Percentiles rank a stretch among this genome's conserved stretches.
Conservation (phyloP, 2,113 vertebrate genomes). For the Melanerpes formicivorus region DNA sequence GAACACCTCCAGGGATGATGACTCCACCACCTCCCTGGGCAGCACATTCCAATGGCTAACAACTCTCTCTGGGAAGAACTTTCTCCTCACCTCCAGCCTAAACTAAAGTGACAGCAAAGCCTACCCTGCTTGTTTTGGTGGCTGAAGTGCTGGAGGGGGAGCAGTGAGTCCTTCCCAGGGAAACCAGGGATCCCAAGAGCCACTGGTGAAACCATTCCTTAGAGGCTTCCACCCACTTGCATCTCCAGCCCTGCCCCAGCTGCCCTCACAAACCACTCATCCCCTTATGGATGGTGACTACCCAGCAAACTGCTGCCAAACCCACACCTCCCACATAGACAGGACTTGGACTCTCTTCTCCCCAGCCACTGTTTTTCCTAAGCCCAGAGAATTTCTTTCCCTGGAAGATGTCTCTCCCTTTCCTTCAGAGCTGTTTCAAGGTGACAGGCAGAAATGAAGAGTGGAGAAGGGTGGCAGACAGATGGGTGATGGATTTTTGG, state of each 20-base stretch:
- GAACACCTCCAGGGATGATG: too few relatives aligned
- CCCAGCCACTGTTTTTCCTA: neutral
- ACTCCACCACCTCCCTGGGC: too few relatives aligned
- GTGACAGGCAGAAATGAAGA: accelerated
- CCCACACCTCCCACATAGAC: neutral
- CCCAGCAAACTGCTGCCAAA: neutral
- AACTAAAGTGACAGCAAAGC: neutral
- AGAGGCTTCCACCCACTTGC: neutral
- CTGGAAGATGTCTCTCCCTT: neutral
- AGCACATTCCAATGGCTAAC: too few relatives aligned
- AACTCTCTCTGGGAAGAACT: too few relatives aligned
- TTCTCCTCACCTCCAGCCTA: too few relatives aligned
- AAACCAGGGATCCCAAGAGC: neutral
- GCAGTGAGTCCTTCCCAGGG: neutral
- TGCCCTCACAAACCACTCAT: too few relatives aligned
- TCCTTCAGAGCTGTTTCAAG: neutral
- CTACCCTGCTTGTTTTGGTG: neutral
- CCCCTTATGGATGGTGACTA: neutral
- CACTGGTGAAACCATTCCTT: neutral
- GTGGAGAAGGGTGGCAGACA: neutral
- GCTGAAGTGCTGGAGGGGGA: neutral
- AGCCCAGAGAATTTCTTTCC: neutral
- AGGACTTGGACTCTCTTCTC: neutral
- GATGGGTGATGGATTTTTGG: neutral
- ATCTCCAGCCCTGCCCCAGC: neutral